Evolutionary conservation across 2,797 vertebrate species (phyloP).

Genomic region (Poecilia velifera): DNA sequence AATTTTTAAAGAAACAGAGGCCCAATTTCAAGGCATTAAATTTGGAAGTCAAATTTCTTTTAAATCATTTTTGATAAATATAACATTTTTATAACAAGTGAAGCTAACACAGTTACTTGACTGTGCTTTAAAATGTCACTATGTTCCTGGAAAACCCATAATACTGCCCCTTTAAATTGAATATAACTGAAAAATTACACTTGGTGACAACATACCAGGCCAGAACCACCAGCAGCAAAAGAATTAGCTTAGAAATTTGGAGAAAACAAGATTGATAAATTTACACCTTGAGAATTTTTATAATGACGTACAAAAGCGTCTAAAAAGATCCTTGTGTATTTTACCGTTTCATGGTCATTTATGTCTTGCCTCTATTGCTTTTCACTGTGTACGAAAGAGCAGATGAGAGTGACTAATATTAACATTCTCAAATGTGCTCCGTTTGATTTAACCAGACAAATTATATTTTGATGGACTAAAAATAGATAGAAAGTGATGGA

Average conservation of each 20-base stretch:
- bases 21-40: too few relatives aligned
- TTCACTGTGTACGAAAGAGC: background rate
- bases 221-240: background rate
- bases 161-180: too few relatives aligned
- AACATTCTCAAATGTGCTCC: slow-evolving; percentile 12
- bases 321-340: background rate
- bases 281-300: background rate
- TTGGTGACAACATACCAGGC: background rate
- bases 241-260: background rate
- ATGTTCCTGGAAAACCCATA: too few relatives aligned
- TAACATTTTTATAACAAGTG: too few relatives aligned
- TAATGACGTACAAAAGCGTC: background rate
- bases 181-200: too few relatives aligned
- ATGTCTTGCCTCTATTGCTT: background rate
- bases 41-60: too few relatives aligned
- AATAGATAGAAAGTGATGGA: background rate
- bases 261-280: background rate
- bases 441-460: slow-evolving; percentile 36
- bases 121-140: too few relatives aligned
- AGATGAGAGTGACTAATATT: slow-evolving; percentile 5
- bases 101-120: too few relatives aligned
- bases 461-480: slow-evolving; percentile 22
- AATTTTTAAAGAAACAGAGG: too few relatives aligned
- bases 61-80: too few relatives aligned
- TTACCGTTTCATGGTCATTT: background rate